Conservation (phyloP, 2,888 invertebrate genomes). For the Itoplectis maculator region DNA sequence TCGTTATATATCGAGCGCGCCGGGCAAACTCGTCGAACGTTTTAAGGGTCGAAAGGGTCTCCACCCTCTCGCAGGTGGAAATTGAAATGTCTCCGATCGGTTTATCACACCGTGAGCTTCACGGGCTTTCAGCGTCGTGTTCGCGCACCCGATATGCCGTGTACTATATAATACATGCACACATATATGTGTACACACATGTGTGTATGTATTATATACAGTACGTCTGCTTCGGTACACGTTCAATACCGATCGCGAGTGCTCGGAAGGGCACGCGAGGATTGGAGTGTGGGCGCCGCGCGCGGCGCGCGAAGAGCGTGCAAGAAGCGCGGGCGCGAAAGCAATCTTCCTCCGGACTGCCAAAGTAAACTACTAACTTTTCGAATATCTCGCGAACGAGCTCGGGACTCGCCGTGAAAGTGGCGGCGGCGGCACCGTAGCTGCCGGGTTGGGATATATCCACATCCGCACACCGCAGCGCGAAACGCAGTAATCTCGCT, state of each 20-base stretch:
- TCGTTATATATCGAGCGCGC: conserved; percentile 12
- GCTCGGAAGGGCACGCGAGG: not conserved
- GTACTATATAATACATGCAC: not conserved
- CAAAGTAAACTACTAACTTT: conserved; percentile 73
- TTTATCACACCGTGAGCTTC: conserved; percentile 41
- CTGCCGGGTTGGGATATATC: conserved; percentile 10
- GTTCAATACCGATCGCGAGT: conserved; percentile 46
- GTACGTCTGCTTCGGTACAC: conserved; percentile 6
- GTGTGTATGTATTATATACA: no score
- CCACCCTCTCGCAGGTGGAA: not conserved
- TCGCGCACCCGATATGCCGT: conserved; percentile 25
- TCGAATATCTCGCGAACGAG: conserved; percentile 70
- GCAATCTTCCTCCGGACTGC: conserved; percentile 69
- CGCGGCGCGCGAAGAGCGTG: conserved; percentile 10
- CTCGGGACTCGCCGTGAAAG: conserved; percentile 40
- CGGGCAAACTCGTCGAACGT: conserved; percentile 32
- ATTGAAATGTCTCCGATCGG: conserved; percentile 48
- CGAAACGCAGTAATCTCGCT: conserved; percentile 33
- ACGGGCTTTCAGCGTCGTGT: conserved; percentile 11
- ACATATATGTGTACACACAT: not conserved
- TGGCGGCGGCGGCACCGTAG: conserved; percentile 27
- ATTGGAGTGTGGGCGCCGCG: not conserved
- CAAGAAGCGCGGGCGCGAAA: conserved; percentile 69
- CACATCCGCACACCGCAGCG: conserved; percentile 7
- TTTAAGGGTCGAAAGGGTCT: conserved; percentile 21